Conservation (phyloP, 23 tunicate genomes). For the Clavelina lepadiformis region DNA sequence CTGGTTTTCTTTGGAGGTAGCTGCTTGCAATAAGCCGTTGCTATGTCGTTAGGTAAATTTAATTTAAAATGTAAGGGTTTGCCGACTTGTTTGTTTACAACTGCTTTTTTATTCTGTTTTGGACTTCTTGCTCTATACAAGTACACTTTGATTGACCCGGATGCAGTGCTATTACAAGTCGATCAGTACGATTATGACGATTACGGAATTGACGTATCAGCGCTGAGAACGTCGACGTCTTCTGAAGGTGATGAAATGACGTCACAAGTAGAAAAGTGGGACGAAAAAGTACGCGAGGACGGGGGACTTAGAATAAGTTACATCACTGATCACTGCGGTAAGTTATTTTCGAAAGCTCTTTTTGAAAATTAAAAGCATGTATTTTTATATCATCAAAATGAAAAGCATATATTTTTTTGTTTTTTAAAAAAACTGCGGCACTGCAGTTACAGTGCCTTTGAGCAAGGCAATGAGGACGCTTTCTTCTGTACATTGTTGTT, state of each 20-base stretch:
- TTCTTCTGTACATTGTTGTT: too few species aligned
- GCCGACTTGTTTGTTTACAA: slow-evolving; percentile 2
- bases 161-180: slow-evolving; percentile 22
- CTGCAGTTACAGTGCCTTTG: too few species aligned
- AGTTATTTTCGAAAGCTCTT: slow-evolving; percentile 2
- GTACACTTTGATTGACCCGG: slow-evolving; percentile 38
- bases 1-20: too few species aligned
- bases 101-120: slow-evolving; percentile 29
- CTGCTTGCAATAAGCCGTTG: too few species aligned
- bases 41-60: too few species aligned
- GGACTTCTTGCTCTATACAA: slow-evolving; percentile 34
- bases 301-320: slow-evolving; percentile 27
- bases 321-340: slow-evolving; percentile 44
- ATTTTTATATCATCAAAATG: too few species aligned
- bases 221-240: not conserved
- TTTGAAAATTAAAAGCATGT: not conserved
- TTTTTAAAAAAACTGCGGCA: too few species aligned
- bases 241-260: slow-evolving; percentile 5
- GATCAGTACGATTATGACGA: slow-evolving; percentile 20
- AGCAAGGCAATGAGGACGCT: too few species aligned
- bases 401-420: too few species aligned
- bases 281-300: slow-evolving; percentile 12
- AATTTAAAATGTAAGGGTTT: slow-evolving; percentile 11
- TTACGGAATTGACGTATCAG: slow-evolving; percentile 50
- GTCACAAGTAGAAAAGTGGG: slow-evolving; percentile 30